Evolutionary conservation across 1,140 invertebrate genomes (phyloP).

Genomic region (Pogonomyrmex californicus): DNA sequence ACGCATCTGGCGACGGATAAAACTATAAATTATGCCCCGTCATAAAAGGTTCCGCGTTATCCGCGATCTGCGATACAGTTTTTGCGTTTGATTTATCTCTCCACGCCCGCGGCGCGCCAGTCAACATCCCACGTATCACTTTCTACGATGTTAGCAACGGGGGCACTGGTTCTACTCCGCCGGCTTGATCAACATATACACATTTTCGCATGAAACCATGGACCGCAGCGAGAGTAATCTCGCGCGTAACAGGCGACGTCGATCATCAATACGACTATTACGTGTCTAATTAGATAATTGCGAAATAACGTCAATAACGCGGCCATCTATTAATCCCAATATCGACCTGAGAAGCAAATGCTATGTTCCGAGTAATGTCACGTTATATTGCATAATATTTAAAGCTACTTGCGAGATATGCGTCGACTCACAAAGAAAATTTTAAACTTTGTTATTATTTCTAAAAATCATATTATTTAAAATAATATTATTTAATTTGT

Average conservation of each 20-base stretch:
- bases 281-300: constrained; percentile 50
- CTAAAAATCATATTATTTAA: background rate
- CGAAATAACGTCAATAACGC: constrained; percentile 29
- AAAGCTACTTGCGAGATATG: background rate
- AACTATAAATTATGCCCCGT: constrained; percentile 10
- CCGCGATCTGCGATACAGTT: constrained; percentile 27
- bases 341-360: background rate
- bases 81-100: constrained; percentile 47
- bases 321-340: constrained; percentile 17
- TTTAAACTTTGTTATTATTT: background rate
- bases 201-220: constrained; percentile 12
- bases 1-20: background rate
- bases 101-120: background rate
- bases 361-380: background rate
- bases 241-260: background rate
- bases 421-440: background rate
- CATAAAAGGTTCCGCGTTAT: background rate
- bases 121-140: constrained; percentile 41
- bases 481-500: background rate
- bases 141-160: constrained; percentile 42
- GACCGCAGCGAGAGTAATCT: constrained; percentile 24
- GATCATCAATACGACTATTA: constrained; percentile 26
- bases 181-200: constrained; percentile 2
- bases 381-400: background rate
- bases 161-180: background rate